phyloP scores from a whole-genome alignment of 1,140 invertebrate species.

The Drosophila pandora region DNA sequence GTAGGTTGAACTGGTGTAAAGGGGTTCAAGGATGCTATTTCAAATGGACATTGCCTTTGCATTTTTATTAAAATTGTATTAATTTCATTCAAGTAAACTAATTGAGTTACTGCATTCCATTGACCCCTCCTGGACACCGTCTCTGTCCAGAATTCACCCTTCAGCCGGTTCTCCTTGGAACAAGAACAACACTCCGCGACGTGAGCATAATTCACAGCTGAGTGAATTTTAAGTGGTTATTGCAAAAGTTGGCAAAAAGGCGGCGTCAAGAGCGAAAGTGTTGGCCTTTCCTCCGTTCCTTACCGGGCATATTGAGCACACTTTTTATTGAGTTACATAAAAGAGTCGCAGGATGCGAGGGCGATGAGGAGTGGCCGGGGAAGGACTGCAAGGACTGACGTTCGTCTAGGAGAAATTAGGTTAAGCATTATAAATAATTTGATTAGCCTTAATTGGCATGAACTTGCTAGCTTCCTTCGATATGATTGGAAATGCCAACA shows the following conservation, averaged over 20 bases:
- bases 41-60: background rate
- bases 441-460: conserved; percentile 78
- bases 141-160: conserved; percentile 4
- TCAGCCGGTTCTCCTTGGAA: conserved; percentile 28
- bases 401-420: conserved; percentile 72
- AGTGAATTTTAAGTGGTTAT: conserved; percentile 83
- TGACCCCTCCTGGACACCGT: background rate
- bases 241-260: conserved; percentile 74
- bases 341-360: conserved; percentile 8
- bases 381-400: conserved; percentile 20
- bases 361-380: too few species aligned
- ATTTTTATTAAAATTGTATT: background rate
- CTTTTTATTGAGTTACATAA: conserved; percentile 75
- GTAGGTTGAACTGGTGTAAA: background rate
- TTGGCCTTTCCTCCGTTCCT: conserved; percentile 38
- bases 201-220: conserved; percentile 81
- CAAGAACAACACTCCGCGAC: conserved; percentile 73
- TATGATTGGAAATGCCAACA: conserved; percentile 21
- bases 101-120: background rate
- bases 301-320: conserved; percentile 49
- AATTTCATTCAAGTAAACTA: background rate
- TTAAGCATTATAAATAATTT: conserved; percentile 82
- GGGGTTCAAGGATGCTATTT: background rate
- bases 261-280: conserved; percentile 71
- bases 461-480: conserved; percentile 51